Conservation (phyloP, 2,113 vertebrate species). For the Apistogramma diplotaenia region DNA sequence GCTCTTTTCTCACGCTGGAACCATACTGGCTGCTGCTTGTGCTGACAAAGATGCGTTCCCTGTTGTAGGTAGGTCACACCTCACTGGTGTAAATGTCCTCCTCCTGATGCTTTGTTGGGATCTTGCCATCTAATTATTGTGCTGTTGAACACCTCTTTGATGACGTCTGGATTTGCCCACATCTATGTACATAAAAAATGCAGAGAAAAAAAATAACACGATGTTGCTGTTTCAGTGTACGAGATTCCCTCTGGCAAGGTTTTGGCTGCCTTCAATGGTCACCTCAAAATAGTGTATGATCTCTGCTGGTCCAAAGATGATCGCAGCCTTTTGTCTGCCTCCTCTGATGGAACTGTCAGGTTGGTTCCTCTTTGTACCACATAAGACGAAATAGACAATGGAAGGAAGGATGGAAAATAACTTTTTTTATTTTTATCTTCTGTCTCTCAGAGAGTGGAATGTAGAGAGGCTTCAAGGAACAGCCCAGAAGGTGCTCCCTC, state of each 20-base stretch:
- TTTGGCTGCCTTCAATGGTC: constrained; percentile 88
- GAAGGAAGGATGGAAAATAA: no score
- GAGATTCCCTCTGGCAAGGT: constrained; percentile 93
- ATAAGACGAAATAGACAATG: background rate
- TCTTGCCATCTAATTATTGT: background rate
- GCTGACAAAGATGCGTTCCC: constrained; percentile 90
- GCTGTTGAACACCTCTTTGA: background rate
- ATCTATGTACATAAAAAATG: background rate
- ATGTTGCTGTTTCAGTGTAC: constrained; percentile 81
- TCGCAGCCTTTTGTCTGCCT: constrained; percentile 85
- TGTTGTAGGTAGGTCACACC: constrained; percentile 80
- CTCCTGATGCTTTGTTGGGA: background rate
- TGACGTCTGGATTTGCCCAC: background rate
- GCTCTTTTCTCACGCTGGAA: constrained; percentile 88
- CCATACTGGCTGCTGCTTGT: constrained; percentile 89
- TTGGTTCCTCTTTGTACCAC: constrained; percentile 39
- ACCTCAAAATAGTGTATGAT: constrained; percentile 95
- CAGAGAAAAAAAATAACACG: background rate
- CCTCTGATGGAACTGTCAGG: constrained; percentile 95
- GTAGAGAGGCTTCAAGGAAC: constrained; percentile 77
- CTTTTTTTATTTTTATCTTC: background rate
- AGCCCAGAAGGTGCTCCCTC: constrained; percentile 89
- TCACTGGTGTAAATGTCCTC: background rate
- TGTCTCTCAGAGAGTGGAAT: constrained; percentile 85
- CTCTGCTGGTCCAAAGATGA: constrained; percentile 94